Percentiles rank a stretch among this genome's conserved stretches.
Evolutionary conservation across 2,888 invertebrate genomes (phyloP).

Genomic region (Arctia plantaginis): DNA sequence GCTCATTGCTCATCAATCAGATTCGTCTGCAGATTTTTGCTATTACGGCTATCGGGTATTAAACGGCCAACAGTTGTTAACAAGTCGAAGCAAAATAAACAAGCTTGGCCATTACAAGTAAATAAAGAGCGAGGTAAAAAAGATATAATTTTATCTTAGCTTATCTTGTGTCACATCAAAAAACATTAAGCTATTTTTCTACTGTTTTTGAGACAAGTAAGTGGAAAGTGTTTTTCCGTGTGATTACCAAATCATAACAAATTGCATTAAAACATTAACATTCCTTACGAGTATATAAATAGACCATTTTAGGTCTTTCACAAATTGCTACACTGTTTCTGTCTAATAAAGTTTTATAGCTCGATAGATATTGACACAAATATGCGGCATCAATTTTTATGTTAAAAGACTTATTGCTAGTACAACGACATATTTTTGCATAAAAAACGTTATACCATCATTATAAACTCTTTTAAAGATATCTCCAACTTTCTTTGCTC

Average conservation of each 20-base stretch:
- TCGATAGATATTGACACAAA: no score
- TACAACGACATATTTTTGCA: no score
- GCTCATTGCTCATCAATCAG: not conserved
- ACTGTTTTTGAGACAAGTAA: not conserved
- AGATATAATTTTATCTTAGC: not conserved
- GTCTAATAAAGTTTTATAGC: no score
- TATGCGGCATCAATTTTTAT: no score
- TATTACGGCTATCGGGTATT: not conserved
- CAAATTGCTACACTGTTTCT: no score
- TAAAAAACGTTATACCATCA: no score
- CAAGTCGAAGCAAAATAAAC: not conserved
- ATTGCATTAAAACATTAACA: not conserved
- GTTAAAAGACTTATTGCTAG: no score
- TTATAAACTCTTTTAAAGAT: no score
- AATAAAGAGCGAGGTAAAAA: not conserved
- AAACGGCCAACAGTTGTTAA: not conserved
- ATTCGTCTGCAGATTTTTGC: not conserved
- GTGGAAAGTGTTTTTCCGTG: not conserved
- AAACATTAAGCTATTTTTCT: not conserved
- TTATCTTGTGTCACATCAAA: not conserved
- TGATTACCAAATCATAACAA: not conserved
- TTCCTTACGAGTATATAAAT: not conserved
- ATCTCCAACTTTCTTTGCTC: no score
- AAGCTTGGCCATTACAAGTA: not conserved
- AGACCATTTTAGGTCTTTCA: no score